Base-by-base conservation (phyloP, 2,113 vertebrate species). In the Candoia aspera region DNA sequence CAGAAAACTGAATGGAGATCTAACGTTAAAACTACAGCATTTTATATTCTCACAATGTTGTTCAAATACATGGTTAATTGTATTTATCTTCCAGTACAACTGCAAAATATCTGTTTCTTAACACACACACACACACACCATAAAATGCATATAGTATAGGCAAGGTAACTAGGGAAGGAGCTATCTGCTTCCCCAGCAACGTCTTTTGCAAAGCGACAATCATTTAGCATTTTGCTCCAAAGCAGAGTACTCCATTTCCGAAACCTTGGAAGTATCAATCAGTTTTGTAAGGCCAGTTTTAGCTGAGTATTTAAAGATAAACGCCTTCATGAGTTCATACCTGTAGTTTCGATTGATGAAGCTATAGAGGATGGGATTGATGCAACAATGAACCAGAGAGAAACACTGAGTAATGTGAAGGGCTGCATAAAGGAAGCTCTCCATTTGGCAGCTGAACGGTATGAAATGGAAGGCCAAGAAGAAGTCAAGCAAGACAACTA, bases 241-340 rank as follows among this genome's bases (percentile, higher is more conserved):
- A 19, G 98, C 98, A 0, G 98, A 98, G 95, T 99, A 98, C 88
- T 99, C 98, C 0, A 97, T 97, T 92, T 99, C 98, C 0, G 99
- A 99, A 57, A 97, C 97, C 15, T 97, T 96, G 53, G 98, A 98
- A 87, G 98, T 97, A 0, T 98, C 98, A 0, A 99, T 98, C 88
- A 99, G 98, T 95, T 98, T 98, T 59, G 98, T 98, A 90, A 99
- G 98, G 1, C 98, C 98, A 0, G 98, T 98, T 92, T 98, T 98
- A 95, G 98, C 98, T 0, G 98, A 99, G 97, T 99, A 99, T 96
- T 98, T 99, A 96, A 99, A 98, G 94, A 99, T 98, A 94, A 99
- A 99, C 87, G 98, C 98, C 93, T 99, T 99, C 98, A 99, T 99
- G 87, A 99, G 98, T 97, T 99, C 98, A 0, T 98, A 98, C 93